Base-by-base conservation (phyloP, 2,797 vertebrate species). In the Rhinophrynus dorsalis region DNA sequence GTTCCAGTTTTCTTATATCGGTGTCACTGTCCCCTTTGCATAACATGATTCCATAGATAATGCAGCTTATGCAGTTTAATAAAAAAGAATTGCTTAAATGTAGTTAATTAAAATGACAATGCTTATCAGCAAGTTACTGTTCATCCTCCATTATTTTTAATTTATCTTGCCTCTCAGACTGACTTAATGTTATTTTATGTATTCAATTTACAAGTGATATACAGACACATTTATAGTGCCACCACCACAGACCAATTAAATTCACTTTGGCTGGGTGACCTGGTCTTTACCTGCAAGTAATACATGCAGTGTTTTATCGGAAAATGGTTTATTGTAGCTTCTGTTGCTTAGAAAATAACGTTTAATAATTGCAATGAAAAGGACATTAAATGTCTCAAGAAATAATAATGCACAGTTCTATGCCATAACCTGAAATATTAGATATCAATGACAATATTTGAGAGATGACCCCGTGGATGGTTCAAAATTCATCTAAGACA, bases 251-350 rank as follows among this genome's bases (percentile, higher is more conserved):
- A 89, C 85, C 84, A 89, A 96, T 97, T 94, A 96, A 91, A 94
- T 93, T 91, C 85, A 83, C 88, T 77, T 92, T 88, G 91, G 90
- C 86, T 94, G 92, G 94, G 88, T 94, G 92, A 93, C 91, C 90
- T 78, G 85, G 88, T 86, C 72, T 85, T 89, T 87, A 90, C 91
- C 88, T 91, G 89, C 90, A 93, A 92, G 89, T 89, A 91, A 88
- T 82, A 79, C 84, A 78, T 80, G 85, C 83, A 66, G 55, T 73
- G 27, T 33, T 55, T 67, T 47, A 67, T 37, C 15, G 23, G 30
- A 24, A 67, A 51, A 80, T 89, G 87, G 85, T 86, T 88, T 64
- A 76, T 83, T 81, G 75, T 78, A 74, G 78, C 82, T 83, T 81
- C 61, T 64, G 51, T 69, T 68, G 51, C 76, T 67, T 79, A 78